phyloP scores from a whole-genome alignment of 1,140 invertebrate genomes.

The Notospermus geniculatus region DNA sequence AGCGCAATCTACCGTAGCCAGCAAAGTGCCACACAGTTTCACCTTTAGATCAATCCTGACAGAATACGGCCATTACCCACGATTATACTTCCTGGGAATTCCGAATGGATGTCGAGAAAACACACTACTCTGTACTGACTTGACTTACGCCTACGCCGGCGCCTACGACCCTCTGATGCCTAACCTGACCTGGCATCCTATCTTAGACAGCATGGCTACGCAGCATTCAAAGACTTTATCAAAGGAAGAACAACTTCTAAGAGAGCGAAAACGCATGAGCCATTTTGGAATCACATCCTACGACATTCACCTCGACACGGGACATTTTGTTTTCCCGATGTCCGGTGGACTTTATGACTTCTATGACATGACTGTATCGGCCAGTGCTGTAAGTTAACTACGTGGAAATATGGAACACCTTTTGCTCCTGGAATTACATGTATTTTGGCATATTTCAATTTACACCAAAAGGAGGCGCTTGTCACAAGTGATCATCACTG shows the following conservation, averaged over 20 bases:
- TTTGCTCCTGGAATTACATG: too few relatives aligned
- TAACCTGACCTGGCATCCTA: slow-evolving; percentile 67
- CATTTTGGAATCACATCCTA: slow-evolving; percentile 94
- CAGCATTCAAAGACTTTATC: slow-evolving; percentile 58
- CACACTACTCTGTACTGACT: slow-evolving; percentile 81
- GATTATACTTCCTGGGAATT: slow-evolving; percentile 87
- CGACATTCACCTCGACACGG: slow-evolving; percentile 76
- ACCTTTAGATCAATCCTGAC: slow-evolving; percentile 62
- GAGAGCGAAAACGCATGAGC: slow-evolving; percentile 81
- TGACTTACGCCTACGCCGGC: slow-evolving; percentile 58
- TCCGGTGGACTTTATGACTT: slow-evolving; percentile 43
- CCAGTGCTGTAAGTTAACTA: too few relatives aligned
- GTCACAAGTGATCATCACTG: too few relatives aligned
- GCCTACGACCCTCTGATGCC: background rate
- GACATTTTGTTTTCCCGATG: slow-evolving; percentile 86
- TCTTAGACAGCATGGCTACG: slow-evolving; percentile 67
- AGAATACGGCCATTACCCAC: slow-evolving; percentile 48
- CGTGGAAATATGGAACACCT: too few relatives aligned
- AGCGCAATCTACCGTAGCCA: slow-evolving; percentile 36
- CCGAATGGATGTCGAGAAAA: slow-evolving; percentile 82
- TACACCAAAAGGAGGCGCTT: too few relatives aligned
- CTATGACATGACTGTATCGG: slow-evolving; percentile 3
- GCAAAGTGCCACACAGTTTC: slow-evolving; percentile 54
- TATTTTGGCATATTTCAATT: too few relatives aligned
- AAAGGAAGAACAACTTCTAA: slow-evolving; percentile 85